Conservation (phyloP, 2,888 invertebrate species). For the Stegophylla sp. region DNA sequence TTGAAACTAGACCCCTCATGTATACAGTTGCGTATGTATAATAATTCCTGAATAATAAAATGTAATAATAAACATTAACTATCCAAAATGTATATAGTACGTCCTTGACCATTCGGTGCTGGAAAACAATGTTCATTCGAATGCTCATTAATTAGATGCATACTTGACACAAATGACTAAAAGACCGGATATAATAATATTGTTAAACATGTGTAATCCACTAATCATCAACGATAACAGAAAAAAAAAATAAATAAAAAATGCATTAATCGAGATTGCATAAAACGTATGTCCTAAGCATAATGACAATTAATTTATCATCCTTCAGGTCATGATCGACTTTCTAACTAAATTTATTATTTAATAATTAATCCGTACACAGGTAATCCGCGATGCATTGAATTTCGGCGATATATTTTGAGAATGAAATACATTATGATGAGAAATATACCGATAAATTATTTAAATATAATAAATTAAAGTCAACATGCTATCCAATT, state of each 20-base stretch:
- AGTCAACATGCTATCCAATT: background rate
- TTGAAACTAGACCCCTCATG: no score
- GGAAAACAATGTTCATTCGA: slow-evolving; percentile 21
- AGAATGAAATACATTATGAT: background rate
- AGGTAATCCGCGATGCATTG: background rate
- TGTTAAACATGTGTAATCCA: slow-evolving; percentile 44
- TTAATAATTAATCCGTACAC: background rate
- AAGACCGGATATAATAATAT: slow-evolving; percentile 46
- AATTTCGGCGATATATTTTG: background rate
- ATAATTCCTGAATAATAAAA: slow-evolving; percentile 15
- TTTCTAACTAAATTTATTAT: background rate
- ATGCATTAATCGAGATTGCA: slow-evolving; percentile 16
- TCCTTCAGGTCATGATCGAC: slow-evolving; percentile 17
- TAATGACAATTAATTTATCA: slow-evolving; percentile 27
- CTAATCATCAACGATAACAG: slow-evolving; percentile 4
- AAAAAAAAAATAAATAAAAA: background rate
- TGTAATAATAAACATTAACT: slow-evolving; percentile 1
- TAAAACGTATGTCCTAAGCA: slow-evolving; percentile 29
- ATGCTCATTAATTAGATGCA: slow-evolving; percentile 30
- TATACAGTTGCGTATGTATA: no score
- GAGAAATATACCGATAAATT: background rate
- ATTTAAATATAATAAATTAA: background rate
- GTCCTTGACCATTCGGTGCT: slow-evolving; percentile 30
- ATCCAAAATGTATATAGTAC: slow-evolving; percentile 7
- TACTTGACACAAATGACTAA: slow-evolving; percentile 57